Evolutionary conservation across 1,140 invertebrate species (phyloP).

Genomic region (Nilaparvata lugens): DNA sequence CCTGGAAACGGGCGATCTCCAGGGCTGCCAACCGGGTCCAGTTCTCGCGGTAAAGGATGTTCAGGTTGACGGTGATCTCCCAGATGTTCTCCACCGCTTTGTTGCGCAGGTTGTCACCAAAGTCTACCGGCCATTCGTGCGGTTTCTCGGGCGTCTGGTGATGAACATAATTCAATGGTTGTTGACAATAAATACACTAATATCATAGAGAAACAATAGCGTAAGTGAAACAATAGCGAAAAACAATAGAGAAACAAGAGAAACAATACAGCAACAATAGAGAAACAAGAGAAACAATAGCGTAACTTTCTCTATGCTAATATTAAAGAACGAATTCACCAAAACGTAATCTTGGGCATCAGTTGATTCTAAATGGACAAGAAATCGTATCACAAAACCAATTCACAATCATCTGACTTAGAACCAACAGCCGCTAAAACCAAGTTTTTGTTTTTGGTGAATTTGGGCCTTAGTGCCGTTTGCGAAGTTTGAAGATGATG

Average conservation of each 20-base stretch:
- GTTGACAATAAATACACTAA: constrained; percentile 31
- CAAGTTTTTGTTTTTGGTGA: too few relatives aligned
- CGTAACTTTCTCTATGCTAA: constrained; percentile 23
- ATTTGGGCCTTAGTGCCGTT: too few relatives aligned
- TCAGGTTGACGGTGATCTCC: constrained; percentile 88
- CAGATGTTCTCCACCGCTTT: constrained; percentile 82
- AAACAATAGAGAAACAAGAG: background rate
- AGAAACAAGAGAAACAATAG: too few relatives aligned
- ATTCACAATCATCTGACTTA: too few relatives aligned
- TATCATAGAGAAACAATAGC: constrained; percentile 3
- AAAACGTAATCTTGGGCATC: too few relatives aligned
- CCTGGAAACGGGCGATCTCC: constrained; percentile 83
- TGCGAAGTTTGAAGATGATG: too few relatives aligned
- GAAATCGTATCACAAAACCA: too few relatives aligned
- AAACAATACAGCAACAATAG: too few relatives aligned
- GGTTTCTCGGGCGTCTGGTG: constrained; percentile 20
- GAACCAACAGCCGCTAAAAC: too few relatives aligned
- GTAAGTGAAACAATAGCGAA: too few relatives aligned
- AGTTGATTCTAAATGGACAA: too few relatives aligned
- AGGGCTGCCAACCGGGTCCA: constrained; percentile 81
- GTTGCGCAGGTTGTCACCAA: constrained; percentile 52
- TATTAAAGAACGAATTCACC: too few relatives aligned
- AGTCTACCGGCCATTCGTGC: constrained; percentile 35
- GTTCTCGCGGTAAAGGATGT: constrained; percentile 90
- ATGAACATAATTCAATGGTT: constrained; percentile 24